phyloP scores from a whole-genome alignment of 2,113 vertebrate species.

The Meriones unguiculatus region DNA sequence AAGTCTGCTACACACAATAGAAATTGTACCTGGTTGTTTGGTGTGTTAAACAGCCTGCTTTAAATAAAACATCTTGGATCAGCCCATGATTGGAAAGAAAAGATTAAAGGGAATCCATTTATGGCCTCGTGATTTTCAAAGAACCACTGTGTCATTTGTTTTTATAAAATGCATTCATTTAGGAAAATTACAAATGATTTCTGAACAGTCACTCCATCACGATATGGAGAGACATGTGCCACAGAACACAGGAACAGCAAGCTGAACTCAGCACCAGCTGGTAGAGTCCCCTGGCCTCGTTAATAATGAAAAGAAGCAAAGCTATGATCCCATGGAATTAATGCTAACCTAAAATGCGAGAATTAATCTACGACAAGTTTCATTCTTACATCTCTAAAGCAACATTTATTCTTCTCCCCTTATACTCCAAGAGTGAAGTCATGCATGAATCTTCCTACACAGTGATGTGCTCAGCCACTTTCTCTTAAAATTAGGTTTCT shows the following conservation, averaged over 20 bases:
- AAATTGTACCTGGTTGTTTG: constrained; percentile 73
- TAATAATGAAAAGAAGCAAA: constrained; percentile 82
- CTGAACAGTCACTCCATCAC: constrained; percentile 80
- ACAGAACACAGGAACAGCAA: constrained; percentile 79
- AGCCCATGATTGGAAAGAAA: constrained; percentile 80
- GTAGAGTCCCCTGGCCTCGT: constrained; percentile 75
- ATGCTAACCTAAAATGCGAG: constrained; percentile 73
- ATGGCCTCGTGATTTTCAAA: constrained; percentile 85
- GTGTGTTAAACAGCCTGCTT: constrained; percentile 81
- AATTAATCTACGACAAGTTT: constrained; percentile 72
- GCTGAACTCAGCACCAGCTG: constrained; percentile 61
- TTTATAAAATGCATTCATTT: constrained; percentile 86
- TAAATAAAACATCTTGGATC: constrained; percentile 85
- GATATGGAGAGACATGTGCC: constrained; percentile 69
- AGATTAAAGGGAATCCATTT: constrained; percentile 78
- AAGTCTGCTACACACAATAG: background rate
- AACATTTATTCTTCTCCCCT: constrained; percentile 35
- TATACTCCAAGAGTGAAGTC: constrained; percentile 42
- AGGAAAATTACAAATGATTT: constrained; percentile 84
- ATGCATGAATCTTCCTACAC: background rate
- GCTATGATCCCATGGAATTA: constrained; percentile 74
- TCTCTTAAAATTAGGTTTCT: constrained; percentile 47
- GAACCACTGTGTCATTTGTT: constrained; percentile 82
- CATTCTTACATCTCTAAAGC: constrained; percentile 54
- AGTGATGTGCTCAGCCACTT: constrained; percentile 9